Percentiles rank a stretch among this genome's conserved stretches.
phyloP scores from a whole-genome alignment of 2,113 vertebrate genomes.

The Xenopus borealis region DNA sequence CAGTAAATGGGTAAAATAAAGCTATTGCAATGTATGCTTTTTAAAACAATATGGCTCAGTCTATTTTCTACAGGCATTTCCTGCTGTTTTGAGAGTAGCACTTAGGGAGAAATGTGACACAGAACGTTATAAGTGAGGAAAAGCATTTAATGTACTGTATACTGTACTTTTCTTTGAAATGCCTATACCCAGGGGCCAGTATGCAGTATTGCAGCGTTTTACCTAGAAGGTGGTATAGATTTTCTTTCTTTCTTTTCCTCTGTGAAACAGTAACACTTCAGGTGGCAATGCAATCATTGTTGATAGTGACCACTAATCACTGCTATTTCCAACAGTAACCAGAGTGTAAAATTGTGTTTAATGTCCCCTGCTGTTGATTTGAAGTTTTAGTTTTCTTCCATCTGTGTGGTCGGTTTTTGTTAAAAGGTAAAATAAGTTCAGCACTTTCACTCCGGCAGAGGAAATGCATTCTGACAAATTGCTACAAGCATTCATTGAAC shows the following conservation, averaged over 20 bases:
- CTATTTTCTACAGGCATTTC: constrained; percentile 8
- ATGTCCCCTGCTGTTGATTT: constrained; percentile 46
- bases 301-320: constrained; percentile 40
- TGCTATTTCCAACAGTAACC: constrained; percentile 45
- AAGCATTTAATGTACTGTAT: constrained; percentile 24
- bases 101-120: constrained; percentile 8
- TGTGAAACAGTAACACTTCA: constrained; percentile 31
- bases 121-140: constrained; percentile 13
- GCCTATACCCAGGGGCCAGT: constrained; percentile 21
- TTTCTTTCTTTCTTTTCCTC: constrained; percentile 31
- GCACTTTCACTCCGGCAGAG: constrained; percentile 52
- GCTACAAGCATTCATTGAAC: constrained; percentile 47
- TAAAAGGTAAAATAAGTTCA: constrained; percentile 56
- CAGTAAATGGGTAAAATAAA: background rate
- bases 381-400: constrained; percentile 48
- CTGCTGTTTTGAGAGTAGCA: constrained; percentile 24
- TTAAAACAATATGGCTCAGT: background rate
- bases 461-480: constrained; percentile 53
- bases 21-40: constrained; percentile 9
- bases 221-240: constrained; percentile 21
- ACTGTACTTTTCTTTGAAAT: constrained; percentile 24
- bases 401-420: constrained; percentile 36
- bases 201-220: constrained; percentile 40
- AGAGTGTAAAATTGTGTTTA: constrained; percentile 43
- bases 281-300: constrained; percentile 28